Conservation (phyloP, 1,140 invertebrate species). For the Magallana ariakensis region DNA sequence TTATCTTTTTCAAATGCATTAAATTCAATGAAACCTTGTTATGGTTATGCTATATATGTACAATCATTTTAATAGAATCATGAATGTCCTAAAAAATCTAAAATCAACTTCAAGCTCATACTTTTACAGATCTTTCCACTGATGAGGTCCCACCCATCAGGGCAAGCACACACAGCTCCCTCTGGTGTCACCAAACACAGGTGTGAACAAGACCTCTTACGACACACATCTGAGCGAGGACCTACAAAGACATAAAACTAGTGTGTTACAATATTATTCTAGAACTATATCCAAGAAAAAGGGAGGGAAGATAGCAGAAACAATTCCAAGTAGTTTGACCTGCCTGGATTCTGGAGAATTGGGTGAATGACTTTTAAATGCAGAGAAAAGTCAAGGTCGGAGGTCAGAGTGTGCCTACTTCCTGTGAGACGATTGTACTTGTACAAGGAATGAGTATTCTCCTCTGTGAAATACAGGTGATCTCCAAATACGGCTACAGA, state of each 20-base stretch:
- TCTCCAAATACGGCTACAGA: neutral
- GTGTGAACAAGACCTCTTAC: slow-evolving; percentile 1
- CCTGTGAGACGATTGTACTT: slow-evolving; percentile 4
- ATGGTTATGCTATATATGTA: neutral
- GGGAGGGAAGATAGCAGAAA: no score
- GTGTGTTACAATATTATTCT: neutral
- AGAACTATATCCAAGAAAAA: neutral
- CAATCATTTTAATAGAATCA: neutral
- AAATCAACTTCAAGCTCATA: neutral
- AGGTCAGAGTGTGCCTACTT: neutral
- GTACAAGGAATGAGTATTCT: neutral
- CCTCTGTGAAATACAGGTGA: slow-evolving; percentile 16
- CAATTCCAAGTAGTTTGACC: neutral
- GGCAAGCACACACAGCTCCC: slow-evolving; percentile 30
- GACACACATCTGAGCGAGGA: neutral
- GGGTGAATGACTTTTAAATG: slow-evolving; percentile 4
- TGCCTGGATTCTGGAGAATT: slow-evolving; percentile 2
- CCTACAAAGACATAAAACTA: neutral
- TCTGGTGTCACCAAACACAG: slow-evolving; percentile 40
- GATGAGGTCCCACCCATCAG: slow-evolving; percentile 32
- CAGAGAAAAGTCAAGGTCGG: neutral
- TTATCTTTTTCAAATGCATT: no score
- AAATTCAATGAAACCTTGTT: no score
- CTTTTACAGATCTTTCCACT: slow-evolving; percentile 17
- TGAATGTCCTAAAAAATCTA: neutral